Base-by-base conservation (phyloP, 2,888 invertebrate genomes). In the Oithona nana region DNA sequence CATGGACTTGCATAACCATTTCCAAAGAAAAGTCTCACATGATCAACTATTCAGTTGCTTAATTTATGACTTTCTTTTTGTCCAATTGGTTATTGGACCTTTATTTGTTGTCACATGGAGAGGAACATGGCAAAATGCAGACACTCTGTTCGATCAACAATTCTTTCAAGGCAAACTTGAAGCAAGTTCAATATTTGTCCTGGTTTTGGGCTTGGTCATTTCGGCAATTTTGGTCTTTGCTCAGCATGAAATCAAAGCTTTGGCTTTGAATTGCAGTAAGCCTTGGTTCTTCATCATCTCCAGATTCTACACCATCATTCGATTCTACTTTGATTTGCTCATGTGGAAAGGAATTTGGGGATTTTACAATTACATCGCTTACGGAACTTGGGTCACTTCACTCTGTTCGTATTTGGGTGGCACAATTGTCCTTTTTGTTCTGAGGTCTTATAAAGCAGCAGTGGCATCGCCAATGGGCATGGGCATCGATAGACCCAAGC, bases 261-360 rank as follows among this genome's bases (percentile, higher is more conserved):
- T 39, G 6, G 39, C 39, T 39, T n/a, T n/a, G n/a, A n/a, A n/a
- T n/a, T n/a, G n/a, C n/a, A n/a, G n/a, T n/a, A n/a, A n/a, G 54
- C 26, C 26, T 26, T 16, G 26, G 16, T 54, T 24, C 26, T 26
- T 54, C 6, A 2, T 54, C 16, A 26, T 26, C 24, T 54, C 54
- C 13, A 54, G 54, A 26, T 4, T 54, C 3, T 54, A 24, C 26
- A 54, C 54, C 20, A 26, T 26, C 13, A 26, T 26, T 26, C 20
- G 26, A 24, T 54, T 54, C 54, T 54, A 54, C 26, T 54, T 54
- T 54, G 54, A 54, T 26, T 26, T 54, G 22, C 16, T 26, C 11
- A 20, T 54, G 24, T 54, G 54, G 54, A 54, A 54, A 26, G 54
- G 54, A 20, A 4, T 54, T 54, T 54, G 54, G 54, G 54, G 54